phyloP scores from a whole-genome alignment of 2,888 invertebrate genomes.

The Tortricodes alternella region DNA sequence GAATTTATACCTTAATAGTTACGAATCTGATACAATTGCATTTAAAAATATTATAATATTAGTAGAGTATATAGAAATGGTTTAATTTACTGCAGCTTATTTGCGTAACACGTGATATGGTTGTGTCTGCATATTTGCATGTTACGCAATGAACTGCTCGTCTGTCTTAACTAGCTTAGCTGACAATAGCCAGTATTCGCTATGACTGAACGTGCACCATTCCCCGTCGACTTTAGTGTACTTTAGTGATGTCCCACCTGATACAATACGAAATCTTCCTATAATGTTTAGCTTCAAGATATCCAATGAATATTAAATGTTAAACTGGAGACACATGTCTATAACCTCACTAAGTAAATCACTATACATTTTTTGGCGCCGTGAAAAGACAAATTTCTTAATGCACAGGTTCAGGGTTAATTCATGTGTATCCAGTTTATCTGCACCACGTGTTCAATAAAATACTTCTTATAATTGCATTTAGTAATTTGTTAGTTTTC shows the following conservation, averaged over 20 bases:
- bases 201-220: slow-evolving; percentile 25
- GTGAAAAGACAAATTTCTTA: neutral
- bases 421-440: neutral
- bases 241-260: slow-evolving; percentile 27
- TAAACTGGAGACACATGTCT: neutral
- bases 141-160: neutral
- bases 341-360: neutral
- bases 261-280: slow-evolving; percentile 28
- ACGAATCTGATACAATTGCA: slow-evolving; percentile 25
- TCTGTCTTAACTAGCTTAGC: neutral
- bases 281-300: slow-evolving; percentile 23
- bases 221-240: slow-evolving; percentile 23
- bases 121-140: too few species aligned
- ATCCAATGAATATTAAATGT: slow-evolving; percentile 19
- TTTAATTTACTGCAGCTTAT: neutral
- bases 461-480: slow-evolving; percentile 28
- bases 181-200: slow-evolving; percentile 27
- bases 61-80: slow-evolving; percentile 12
- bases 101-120: neutral
- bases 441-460: slow-evolving; percentile 28
- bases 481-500: slow-evolving; percentile 25
- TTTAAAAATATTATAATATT: slow-evolving; percentile 17
- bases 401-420: neutral
- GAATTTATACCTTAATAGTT: slow-evolving; percentile 25
- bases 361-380: neutral